Evolutionary conservation across 1,140 invertebrate species (phyloP), one percentile per base, ranked within the genome.

Genomic region (Lepidurus apus): DNA sequence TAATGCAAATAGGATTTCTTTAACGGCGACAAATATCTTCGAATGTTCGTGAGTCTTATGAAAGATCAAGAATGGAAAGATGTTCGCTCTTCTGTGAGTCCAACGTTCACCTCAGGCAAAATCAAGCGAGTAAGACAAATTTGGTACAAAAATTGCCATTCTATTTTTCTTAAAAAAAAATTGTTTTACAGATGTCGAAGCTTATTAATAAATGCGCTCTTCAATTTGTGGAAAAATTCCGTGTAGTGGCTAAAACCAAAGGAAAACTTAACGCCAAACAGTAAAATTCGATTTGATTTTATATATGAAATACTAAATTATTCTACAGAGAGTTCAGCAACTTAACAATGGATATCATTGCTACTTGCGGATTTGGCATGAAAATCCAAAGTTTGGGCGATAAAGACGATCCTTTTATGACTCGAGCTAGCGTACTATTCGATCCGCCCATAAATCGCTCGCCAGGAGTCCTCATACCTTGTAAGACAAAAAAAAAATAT

Each of bases 301-400:
- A 75, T 17, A 24, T 34, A 6, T 75, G 7, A 21, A 5, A 17
- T 5, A 0, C 65, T 7, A 47, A 53, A n/a, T 44, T 77, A 1
- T 24, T 10, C 43, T 0, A 26, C 21, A 34, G 34, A 4, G 34
- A 34, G 34, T 34, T 34, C 34, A 34, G 34, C 34, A 34, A 34
- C 34, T 86, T 83, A 73, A 86, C 86, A 7, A 85, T 87, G 84
- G 87, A 88, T 80, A 83, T 85, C 0, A 87, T 87, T 42, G 84
- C 85, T n/a, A 80, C 80, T 73, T 84, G 85, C 53, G 83, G 83
- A 13, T 88, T 87, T 81, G 87, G 86, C 1, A 82, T 86, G 7
- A 78, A 86, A 24, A 82, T 79, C 0, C 47, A 79, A 73, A 47
- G 13, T 10, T n/a, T 73, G 26, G 75, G 79, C 43, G 10, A 79